Percentiles rank a stretch among this genome's conserved stretches.
Conservation (phyloP, 2,113 vertebrate species). For the Ailuropoda melanoleuca region DNA sequence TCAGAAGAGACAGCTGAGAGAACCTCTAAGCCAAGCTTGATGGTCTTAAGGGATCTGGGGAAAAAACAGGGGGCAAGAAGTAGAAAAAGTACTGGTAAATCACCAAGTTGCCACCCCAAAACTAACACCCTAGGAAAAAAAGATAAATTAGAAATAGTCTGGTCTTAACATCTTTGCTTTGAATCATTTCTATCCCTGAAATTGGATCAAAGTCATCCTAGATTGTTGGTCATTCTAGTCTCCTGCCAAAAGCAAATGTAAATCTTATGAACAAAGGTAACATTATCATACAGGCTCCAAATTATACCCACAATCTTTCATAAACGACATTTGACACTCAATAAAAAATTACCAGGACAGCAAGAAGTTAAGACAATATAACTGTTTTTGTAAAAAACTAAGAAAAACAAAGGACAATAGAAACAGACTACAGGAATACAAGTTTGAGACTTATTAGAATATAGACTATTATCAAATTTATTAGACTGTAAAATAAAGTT, state of each 20-base stretch:
- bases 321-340: not conserved
- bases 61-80: not conserved
- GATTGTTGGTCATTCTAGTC: not conserved
- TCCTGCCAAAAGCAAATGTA: not conserved
- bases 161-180: not conserved
- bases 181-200: not conserved
- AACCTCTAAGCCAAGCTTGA: not conserved
- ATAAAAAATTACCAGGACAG: not conserved
- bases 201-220: not conserved
- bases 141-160: not conserved
- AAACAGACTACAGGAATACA: not conserved
- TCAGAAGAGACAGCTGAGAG: not conserved
- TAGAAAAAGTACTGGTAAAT: not conserved
- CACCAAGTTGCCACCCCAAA: not conserved
- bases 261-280: constrained; percentile 4
- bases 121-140: not conserved
- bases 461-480: not conserved
- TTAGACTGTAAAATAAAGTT: not conserved
- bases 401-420: not conserved
- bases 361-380: not conserved
- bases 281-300: not conserved
- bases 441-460: not conserved
- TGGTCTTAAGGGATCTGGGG: not conserved
- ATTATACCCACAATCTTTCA: not conserved
- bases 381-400: not conserved